Evolutionary conservation across 2,113 vertebrate species (phyloP).

Genomic region (Apodemus sylvaticus): DNA sequence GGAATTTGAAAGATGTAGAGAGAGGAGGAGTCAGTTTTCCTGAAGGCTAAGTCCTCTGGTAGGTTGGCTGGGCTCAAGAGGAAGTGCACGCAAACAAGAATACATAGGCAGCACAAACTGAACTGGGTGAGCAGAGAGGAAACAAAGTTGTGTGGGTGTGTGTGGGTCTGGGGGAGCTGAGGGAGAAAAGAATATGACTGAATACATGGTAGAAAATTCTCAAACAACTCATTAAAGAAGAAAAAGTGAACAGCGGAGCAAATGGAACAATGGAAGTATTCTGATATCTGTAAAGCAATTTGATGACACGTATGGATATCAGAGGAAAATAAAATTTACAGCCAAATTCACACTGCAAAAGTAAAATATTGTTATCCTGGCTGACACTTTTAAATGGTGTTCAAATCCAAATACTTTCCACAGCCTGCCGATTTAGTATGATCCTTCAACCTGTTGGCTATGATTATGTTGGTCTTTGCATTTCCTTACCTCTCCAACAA

Average conservation of each 20-base stretch:
- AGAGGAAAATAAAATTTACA: not conserved
- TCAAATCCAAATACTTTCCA: not conserved
- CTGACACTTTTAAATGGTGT: not conserved
- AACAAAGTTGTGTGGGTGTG: not conserved
- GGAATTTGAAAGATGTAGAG: too few species aligned
- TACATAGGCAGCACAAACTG: not conserved
- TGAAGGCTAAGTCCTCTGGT: not conserved
- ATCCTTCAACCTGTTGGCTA: not conserved
- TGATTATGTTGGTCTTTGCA: not conserved
- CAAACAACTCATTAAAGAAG: not conserved
- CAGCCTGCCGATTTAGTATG: not conserved
- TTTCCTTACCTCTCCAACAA: not conserved
- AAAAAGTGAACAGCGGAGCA: not conserved
- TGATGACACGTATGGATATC: not conserved
- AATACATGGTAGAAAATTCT: not conserved
- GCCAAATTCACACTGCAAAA: not conserved
- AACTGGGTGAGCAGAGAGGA: not conserved
- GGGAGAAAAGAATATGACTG: too few species aligned
- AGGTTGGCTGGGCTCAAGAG: not conserved
- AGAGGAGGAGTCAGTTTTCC: not conserved
- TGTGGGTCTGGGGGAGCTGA: not conserved
- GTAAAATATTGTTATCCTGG: not conserved
- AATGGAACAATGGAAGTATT: not conserved
- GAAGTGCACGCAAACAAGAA: too few species aligned
- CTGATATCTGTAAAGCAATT: not conserved